Conservation (phyloP, 2,113 vertebrate genomes). For the Erinaceus europaeus region DNA sequence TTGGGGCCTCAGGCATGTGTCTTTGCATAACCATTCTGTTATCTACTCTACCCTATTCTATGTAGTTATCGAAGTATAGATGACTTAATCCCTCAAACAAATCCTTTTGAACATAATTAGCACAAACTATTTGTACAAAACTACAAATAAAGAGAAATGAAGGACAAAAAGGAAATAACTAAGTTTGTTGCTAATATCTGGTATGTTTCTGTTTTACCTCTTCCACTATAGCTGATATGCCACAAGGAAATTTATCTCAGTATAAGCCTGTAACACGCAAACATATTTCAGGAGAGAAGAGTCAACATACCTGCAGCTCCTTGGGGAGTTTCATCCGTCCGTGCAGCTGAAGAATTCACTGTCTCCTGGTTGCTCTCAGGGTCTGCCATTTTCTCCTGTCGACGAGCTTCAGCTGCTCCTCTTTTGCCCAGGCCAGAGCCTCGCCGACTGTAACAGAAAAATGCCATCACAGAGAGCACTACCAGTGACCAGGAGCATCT, state of each 20-base stretch:
- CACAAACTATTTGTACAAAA: not conserved
- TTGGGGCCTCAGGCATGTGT: too few relatives aligned
- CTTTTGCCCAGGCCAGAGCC: conserved; percentile 99
- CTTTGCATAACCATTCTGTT: too few relatives aligned
- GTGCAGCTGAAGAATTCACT: conserved; percentile 95
- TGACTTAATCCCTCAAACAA: too few relatives aligned
- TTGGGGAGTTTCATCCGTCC: conserved; percentile 96
- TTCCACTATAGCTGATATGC: not conserved
- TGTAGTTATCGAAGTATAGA: too few relatives aligned
- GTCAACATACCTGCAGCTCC: conserved; percentile 92
- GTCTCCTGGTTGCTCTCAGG: conserved; percentile 98
- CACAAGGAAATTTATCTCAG: not conserved
- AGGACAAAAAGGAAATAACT: too few relatives aligned
- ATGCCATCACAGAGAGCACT: conserved; percentile 33
- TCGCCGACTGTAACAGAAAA: conserved; percentile 90
- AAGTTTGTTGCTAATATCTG: not conserved
- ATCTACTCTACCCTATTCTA: too few relatives aligned
- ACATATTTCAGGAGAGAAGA: not conserved
- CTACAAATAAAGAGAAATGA: too few relatives aligned
- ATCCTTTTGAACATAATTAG: not conserved
- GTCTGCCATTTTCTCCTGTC: conserved; percentile 99
- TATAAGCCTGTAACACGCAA: not conserved
- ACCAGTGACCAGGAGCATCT: conserved; percentile 39
- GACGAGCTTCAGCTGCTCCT: conserved; percentile 98
- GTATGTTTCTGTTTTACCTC: not conserved